Evolutionary conservation across 1,140 invertebrate species (phyloP), one percentile per base, ranked within the genome.

Genomic region (Amyelois transitella): DNA sequence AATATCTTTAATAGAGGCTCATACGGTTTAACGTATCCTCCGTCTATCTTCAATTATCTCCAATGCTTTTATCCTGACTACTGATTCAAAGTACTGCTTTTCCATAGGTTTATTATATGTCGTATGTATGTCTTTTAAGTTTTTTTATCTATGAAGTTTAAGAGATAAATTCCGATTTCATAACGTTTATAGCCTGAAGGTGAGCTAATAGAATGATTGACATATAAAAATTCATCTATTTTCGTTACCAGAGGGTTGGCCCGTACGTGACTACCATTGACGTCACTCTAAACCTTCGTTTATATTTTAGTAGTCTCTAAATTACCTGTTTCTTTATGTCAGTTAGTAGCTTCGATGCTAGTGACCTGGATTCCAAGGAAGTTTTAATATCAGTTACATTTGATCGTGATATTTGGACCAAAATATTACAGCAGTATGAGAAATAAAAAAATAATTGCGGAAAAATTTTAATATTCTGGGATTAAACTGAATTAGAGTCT

Each of bases 161-260:
- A 24, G 8, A 5, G 3, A 24, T 24, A 24, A 3, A 24, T 24
- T 24, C n/a, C n/a, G 14, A 3, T n/a, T 38, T 38, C 2, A 38
- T 3, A 38, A 4, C 32, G 10, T 38, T 38, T 38, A 17, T 18
- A 18, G 3, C 6, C 2, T 14, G 43, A 44, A 44, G 43, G 43
- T 18, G 1, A 48, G 20, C 10, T 22, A 3, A 3, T 19, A 48
- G 10, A 48, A 48, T 62, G 58, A 63, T 66, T 66, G 60, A 66
- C 59, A 62, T 19, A 51, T 14, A 55, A 51, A 19, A 56, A 52
- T 48, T 57, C 12, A 24, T 17, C 49, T 66, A 64, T 60, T 66
- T 64, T 57, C 47, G 25, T 51, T 32, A 24, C 44, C 17, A 56
- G 58, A 62, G 55, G 59, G 68, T 60, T 64, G 62, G 53, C 48